Evolutionary conservation across 2,797 vertebrate species (phyloP).

Genomic region (Ispidina picta): DNA sequence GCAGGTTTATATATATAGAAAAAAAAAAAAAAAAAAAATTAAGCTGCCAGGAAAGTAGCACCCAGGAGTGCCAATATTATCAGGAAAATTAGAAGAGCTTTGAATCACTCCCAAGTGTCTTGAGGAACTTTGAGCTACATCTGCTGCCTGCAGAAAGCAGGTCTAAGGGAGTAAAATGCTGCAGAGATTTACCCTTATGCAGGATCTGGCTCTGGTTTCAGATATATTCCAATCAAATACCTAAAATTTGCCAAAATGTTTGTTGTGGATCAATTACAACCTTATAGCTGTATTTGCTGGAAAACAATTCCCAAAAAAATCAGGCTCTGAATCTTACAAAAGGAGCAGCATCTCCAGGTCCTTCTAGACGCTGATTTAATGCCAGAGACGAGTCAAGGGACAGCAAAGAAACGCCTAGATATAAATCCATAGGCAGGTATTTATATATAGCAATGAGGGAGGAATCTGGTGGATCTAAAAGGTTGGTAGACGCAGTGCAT

Average conservation of each 20-base stretch:
- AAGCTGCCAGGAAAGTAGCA: conserved; percentile 22
- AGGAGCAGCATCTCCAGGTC: background rate
- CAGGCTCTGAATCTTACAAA: background rate
- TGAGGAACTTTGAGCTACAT: background rate
- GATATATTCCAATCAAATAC: background rate
- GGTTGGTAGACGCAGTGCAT: background rate
- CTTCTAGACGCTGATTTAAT: background rate
- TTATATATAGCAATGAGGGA: background rate
- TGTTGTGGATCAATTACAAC: background rate
- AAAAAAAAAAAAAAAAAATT: background rate
- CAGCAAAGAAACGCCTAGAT: background rate
- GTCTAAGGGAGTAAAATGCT: background rate
- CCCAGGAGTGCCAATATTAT: conserved; percentile 44
- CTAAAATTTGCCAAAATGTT: background rate
- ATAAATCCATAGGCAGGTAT: background rate
- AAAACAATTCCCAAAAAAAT: background rate
- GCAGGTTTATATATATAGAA: conserved; percentile 7
- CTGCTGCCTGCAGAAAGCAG: background rate
- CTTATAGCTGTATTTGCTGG: background rate
- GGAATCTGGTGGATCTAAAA: background rate
- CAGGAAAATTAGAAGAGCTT: conserved; percentile 53
- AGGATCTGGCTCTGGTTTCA: background rate
- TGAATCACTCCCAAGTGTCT: background rate
- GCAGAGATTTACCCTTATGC: background rate
- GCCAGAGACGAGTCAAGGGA: background rate